A percentile compares a stretch with the other conserved stretches of the same genome.
These are phyloP conservation scores for Hartigia nigra DNA, from an alignment of 2,888 invertebrate genomes.

Conservation along the genomic window DNA sequence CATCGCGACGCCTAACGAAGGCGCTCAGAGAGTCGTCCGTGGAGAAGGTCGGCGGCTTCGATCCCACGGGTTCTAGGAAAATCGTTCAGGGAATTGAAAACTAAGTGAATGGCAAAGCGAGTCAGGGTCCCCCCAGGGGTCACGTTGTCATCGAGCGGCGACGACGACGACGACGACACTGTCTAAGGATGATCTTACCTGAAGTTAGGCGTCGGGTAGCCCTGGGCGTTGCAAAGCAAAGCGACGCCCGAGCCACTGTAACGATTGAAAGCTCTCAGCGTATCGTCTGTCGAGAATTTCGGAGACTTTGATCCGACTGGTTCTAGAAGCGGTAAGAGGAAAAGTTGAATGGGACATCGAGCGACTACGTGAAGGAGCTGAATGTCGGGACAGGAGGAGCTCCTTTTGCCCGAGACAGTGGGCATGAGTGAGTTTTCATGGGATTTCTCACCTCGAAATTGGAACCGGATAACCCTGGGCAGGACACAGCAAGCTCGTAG, in stretches of 20 bases:
- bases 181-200: slow-evolving; percentile 57
- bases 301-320: slow-evolving; percentile 74
- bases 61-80: slow-evolving; percentile 74
- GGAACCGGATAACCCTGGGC: slow-evolving; percentile 77
- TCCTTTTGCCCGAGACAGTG: too few species aligned
- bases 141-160: neutral
- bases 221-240: slow-evolving; percentile 67
- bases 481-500: slow-evolving; percentile 73
- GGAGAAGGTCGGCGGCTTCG: slow-evolving; percentile 76
- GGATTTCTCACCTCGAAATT: slow-evolving; percentile 51
- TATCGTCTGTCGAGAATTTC: slow-evolving; percentile 69
- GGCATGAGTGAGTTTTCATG: too few species aligned
- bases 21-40: slow-evolving; percentile 73
- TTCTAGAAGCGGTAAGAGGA: slow-evolving; percentile 65
- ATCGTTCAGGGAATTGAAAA: neutral
- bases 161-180: too few species aligned
- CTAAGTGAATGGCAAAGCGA: neutral
- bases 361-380: neutral
- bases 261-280: slow-evolving; percentile 19
- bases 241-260: slow-evolving; percentile 34
- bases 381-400: slow-evolving; percentile 13
- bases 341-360: neutral
- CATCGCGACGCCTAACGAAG: slow-evolving; percentile 66
- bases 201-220: slow-evolving; percentile 67
- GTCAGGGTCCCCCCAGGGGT: neutral